These are phyloP conservation scores for Phortica magna DNA, from an alignment of 2,888 invertebrate genomes.

Conservation along the genomic window DNA sequence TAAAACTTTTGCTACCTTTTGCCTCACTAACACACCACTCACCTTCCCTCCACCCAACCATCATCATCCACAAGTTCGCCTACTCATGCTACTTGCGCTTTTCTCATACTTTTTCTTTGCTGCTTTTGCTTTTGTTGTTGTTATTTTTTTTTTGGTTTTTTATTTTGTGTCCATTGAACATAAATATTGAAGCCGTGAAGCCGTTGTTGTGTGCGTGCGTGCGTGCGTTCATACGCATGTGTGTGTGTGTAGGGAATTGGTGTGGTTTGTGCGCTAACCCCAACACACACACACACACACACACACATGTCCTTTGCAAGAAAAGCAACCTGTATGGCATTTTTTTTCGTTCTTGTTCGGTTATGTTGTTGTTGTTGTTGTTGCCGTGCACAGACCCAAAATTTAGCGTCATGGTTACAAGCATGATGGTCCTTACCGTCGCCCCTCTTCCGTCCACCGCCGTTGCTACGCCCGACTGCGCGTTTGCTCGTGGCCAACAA, in stretches of 20 bases:
- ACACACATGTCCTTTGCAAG: too few relatives aligned
- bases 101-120: not conserved
- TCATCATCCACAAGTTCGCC: too few relatives aligned
- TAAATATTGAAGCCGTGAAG: constrained; percentile 29
- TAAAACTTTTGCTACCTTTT: constrained; percentile 3
- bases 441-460: not conserved
- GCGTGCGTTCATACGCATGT: not conserved
- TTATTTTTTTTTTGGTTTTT: not conserved
- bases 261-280: not conserved
- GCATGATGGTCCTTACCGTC: constrained; percentile 49
- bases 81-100: too few relatives aligned
- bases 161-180: constrained; percentile 21
- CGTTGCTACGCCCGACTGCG: not conserved
- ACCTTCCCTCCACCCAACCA: too few relatives aligned
- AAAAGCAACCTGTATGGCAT: constrained; percentile 26
- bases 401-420: constrained; percentile 40
- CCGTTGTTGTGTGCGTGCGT: constrained; percentile 5
- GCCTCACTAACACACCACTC: too few relatives aligned
- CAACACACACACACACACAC: too few relatives aligned
- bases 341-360: constrained; percentile 17
- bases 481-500: too few relatives aligned
- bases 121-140: constrained; percentile 19
- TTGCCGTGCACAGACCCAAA: too few relatives aligned
- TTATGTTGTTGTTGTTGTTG: not conserved
- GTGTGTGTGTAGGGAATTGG: not conserved